Evolutionary conservation across 2,797 vertebrate species (phyloP), one percentile per base, ranked within the genome.

Genomic region (Lepus townsendii): DNA sequence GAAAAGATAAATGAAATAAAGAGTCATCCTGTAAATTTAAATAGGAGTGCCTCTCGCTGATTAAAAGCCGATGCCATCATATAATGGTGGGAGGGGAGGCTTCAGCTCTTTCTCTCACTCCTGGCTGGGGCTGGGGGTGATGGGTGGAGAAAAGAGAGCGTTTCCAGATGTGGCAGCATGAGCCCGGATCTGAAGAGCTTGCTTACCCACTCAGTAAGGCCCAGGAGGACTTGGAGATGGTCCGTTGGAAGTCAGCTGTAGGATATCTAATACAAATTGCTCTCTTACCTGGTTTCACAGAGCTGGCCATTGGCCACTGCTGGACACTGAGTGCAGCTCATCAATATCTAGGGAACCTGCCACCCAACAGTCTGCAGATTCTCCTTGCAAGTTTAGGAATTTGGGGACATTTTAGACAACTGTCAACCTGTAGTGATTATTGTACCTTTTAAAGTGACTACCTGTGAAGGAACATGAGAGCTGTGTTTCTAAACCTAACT

Each of bases 31-130:
- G 94, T 96, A 98, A 95, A 97, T 97, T 97, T 97, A 96, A 97
- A 95, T 86, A 94, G 90, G 96, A 96, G 92, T 98, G 97, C 94
- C 97, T 96, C 96, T 97, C 83, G 30, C 96, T 98, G 97, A 98
- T 98, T 97, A 97, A 97, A 98, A 98, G 97, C 98, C 96, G 98
- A 98, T 98, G 97, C 97, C 95, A 97, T 97, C 96, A 91, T 93
- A 94, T 94, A 95, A 96, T 68, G 78, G 91, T 57, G 78, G 68
- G 76, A 90, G 85, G 76, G 95, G 91, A 62, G 89, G 77, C 17
- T 52, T 54, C 38, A 60, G 89, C 91, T 88, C 5, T 60, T 85
- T 78, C 5, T 60, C 83, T 78, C 82, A 63, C 66, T 78, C 68
- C 50, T 73, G 77, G 47, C 50, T 42, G 63, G 75, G 91, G 82